phyloP scores from a whole-genome alignment of 2,888 invertebrate genomes.

The Crioceris asparagi region DNA sequence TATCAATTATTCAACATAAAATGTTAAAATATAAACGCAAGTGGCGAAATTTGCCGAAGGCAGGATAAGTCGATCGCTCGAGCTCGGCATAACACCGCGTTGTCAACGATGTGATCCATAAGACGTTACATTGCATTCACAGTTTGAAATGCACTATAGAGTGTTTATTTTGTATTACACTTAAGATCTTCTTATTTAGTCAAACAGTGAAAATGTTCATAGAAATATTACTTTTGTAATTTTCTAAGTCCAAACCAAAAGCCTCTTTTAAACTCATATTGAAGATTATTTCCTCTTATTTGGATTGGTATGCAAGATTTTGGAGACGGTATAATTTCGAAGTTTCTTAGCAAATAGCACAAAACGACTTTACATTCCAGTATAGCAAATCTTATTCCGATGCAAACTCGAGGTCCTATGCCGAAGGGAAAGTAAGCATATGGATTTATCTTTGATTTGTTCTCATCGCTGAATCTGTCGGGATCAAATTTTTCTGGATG shows the following conservation, averaged over 20 bases:
- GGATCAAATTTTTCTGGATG: constrained; percentile 42
- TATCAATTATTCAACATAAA: no score
- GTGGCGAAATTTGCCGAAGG: no score
- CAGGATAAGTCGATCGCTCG: no score
- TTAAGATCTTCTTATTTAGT: no score
- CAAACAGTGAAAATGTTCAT: no score
- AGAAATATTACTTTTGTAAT: no score
- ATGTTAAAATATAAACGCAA: no score
- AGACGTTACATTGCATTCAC: no score
- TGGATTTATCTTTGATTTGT: constrained; percentile 37
- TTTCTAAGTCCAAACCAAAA: constrained; percentile 26
- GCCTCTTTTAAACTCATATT: constrained; percentile 21
- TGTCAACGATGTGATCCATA: no score
- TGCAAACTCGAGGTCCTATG: constrained; percentile 43
- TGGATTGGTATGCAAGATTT: constrained; percentile 28
- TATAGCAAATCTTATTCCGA: constrained; percentile 37
- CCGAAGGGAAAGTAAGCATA: constrained; percentile 45
- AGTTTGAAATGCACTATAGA: no score
- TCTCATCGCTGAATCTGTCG: constrained; percentile 29
- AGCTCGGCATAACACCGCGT: no score
- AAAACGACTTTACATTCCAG: constrained; percentile 30
- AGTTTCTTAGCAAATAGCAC: constrained; percentile 26
- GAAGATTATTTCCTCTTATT: constrained; percentile 18
- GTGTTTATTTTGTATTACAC: no score
- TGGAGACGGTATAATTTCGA: constrained; percentile 26